Evolutionary conservation across 1,140 invertebrate genomes (phyloP), one percentile per base, ranked within the genome.

Genomic region (Caenorhabditis brenneri): DNA sequence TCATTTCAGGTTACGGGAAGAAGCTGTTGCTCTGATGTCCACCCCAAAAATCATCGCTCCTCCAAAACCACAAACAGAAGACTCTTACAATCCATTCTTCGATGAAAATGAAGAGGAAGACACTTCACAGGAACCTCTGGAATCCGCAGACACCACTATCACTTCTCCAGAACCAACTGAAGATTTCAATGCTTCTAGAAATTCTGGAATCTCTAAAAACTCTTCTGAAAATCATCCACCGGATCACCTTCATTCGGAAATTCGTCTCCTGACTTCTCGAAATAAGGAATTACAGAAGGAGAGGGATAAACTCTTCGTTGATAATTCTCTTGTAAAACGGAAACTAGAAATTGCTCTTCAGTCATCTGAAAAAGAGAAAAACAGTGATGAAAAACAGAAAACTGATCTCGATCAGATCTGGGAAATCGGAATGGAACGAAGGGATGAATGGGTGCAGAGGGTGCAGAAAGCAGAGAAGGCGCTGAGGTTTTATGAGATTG

Each of bases 361-460:
- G 2, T 1, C 7, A 19, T 1, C 33, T 6, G n/a, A 74, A n/a
- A 74, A 27, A 31, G 22, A 7, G 33, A 19, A 51, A 9, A 4
- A 6, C 16, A 19, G 49, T n/a, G n/a, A n/a, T n/a, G n/a, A n/a
- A n/a, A n/a, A n/a, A n/a, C n/a, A n/a, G 16, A 22, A 51, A 51
- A 65, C 65, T 15, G 65, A 74, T 74, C 6, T 74, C 22, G 65
- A 74, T 42, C 36, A 74, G n/a, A 12, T 74, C 6, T 74, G 65
- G 65, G 1, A 16, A 15, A 74, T 74, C 10, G 65, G 65, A 74
- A 74, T 74, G 65, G 65, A 74, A n/a, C 16, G 36, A 15, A 12
- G 65, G 7, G 65, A 74, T 24, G 65, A 74, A 4, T 74, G 65
- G 65, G 22, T 74, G 42, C 33, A 74, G 19, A 74, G 65, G 22